Conservation (phyloP, 1,140 invertebrate genomes). For the Neodiprion virginianus region DNA sequence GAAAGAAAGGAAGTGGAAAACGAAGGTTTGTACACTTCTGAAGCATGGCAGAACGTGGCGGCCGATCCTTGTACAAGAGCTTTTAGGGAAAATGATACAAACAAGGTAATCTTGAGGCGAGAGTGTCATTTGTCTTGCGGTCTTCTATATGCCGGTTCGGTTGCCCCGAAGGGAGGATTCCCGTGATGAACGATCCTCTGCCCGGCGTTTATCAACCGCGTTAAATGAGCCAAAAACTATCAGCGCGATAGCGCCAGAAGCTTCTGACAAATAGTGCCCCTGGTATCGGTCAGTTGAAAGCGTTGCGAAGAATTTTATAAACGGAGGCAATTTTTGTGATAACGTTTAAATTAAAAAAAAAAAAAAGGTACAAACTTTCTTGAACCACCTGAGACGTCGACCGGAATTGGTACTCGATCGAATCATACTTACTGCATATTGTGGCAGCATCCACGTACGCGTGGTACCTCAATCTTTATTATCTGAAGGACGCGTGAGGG, state of each 20-base stretch:
- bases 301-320: neutral
- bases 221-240: conserved; percentile 29
- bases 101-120: conserved; percentile 7
- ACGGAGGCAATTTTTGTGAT: neutral
- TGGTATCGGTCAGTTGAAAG: neutral
- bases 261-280: neutral
- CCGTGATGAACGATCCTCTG: conserved; percentile 26
- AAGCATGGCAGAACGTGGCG: neutral
- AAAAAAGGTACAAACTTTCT: no score
- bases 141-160: neutral
- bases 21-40: neutral
- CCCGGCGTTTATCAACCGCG: conserved; percentile 6
- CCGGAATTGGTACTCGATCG: neutral
- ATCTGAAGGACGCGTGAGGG: neutral
- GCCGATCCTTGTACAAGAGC: neutral
- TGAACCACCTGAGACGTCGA: no score
- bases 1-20: neutral
- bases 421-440: neutral
- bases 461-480: neutral
- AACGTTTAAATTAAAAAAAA: no score
- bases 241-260: neutral
- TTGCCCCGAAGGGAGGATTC: conserved; percentile 18
- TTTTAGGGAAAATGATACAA: conserved; percentile 4
- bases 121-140: conserved; percentile 3
- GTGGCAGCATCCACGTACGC: neutral